phyloP scores from a whole-genome alignment of 2,113 vertebrate species.

The Stegastes partitus region DNA sequence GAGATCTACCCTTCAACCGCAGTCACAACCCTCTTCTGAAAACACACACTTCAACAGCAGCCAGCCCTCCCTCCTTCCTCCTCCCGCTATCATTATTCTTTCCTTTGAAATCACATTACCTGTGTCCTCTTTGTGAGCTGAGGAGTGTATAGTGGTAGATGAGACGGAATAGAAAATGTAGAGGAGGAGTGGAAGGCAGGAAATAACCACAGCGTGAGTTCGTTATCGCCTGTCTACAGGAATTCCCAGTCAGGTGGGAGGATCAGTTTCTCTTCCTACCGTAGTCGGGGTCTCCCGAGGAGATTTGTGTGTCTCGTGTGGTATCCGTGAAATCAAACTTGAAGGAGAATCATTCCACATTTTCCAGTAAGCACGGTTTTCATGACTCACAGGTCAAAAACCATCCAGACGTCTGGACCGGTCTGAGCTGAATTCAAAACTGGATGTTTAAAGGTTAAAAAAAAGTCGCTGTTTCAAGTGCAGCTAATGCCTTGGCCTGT shows the following conservation, averaged over 20 bases:
- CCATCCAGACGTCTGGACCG: not conserved
- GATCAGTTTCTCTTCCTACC: conserved; percentile 24
- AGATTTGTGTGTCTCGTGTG: conserved; percentile 11
- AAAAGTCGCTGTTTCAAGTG: not conserved
- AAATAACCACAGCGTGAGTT: conserved; percentile 37
- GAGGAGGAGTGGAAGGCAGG: conserved; percentile 34
- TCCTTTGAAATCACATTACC: conserved; percentile 74
- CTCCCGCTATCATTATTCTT: conserved; percentile 27
- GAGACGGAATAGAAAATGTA: conserved; percentile 65
- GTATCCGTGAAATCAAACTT: conserved; percentile 13
- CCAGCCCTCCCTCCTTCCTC: conserved; percentile 20
- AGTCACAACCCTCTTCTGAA: conserved; percentile 25
- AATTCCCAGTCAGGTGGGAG: conserved; percentile 30
- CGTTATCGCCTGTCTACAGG: conserved; percentile 31
- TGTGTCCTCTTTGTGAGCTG: conserved; percentile 58
- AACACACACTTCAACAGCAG: conserved; percentile 36
- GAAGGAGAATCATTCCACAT: not conserved
- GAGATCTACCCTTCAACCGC: conserved; percentile 27
- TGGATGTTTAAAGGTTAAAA: not conserved
- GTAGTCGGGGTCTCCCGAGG: conserved; percentile 14
- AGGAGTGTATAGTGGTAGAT: conserved; percentile 52
- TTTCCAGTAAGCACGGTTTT: conserved; percentile 5
- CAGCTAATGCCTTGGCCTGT: not conserved
- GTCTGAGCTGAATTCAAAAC: not conserved
- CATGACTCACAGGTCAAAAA: conserved; percentile 3